Conservation (phyloP, 2,888 invertebrate genomes). For the Macrophya annulata region DNA sequence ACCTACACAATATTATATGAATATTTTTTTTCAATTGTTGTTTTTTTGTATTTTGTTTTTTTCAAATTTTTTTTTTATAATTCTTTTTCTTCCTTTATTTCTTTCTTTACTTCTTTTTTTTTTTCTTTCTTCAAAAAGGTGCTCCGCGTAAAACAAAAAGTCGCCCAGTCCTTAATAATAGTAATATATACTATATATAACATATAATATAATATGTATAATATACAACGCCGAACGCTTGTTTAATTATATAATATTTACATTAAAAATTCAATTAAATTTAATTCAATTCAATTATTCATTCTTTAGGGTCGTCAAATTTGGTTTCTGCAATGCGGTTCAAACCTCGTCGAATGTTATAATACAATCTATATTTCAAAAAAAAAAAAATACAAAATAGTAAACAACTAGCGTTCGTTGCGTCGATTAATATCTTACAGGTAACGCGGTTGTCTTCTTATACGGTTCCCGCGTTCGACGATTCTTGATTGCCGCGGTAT, state of each 20-base stretch:
- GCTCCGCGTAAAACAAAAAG: conserved; percentile 6
- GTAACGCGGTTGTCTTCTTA: neutral
- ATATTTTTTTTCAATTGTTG: neutral
- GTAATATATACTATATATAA: conserved; percentile 28
- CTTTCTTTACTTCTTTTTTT: neutral
- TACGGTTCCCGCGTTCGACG: neutral
- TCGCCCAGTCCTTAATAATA: conserved; percentile 41
- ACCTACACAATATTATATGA: conserved; percentile 53
- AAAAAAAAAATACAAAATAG: neutral
- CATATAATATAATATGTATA: conserved; percentile 15
- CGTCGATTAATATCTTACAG: conserved; percentile 51
- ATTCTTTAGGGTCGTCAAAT: neutral
- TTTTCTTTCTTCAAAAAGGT: neutral
- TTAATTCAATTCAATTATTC: conserved; percentile 16
- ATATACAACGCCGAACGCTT: conserved; percentile 44
- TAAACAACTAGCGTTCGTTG: conserved; percentile 44
- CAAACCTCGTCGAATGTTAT: neutral
- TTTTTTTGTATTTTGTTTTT: neutral
- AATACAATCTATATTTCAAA: neutral
- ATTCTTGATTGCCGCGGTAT: neutral
- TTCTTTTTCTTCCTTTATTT: neutral
- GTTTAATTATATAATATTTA: conserved; percentile 39
- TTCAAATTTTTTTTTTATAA: neutral
- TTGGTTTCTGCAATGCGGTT: neutral
- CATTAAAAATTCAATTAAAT: neutral